Percentiles rank a stretch among this genome's conserved stretches.
These are phyloP conservation scores for Fistularia commersonii DNA, from an alignment of 2,797 vertebrate species.

Conservation along the genomic window DNA sequence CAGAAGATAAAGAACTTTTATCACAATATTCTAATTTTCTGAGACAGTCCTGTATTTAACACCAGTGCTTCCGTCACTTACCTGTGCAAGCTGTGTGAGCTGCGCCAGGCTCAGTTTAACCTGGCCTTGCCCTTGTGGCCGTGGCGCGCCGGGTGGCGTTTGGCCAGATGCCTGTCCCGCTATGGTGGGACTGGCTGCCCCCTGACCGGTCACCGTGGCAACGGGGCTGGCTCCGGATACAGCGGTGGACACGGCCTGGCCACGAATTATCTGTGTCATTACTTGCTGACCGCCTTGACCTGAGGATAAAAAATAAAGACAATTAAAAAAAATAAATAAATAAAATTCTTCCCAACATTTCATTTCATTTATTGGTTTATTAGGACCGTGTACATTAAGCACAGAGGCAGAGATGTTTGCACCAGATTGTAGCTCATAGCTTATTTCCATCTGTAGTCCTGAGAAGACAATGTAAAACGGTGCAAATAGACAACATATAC, in stretches of 20 bases:
- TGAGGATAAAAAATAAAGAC: conserved; percentile 26
- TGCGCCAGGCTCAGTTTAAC: conserved; percentile 95
- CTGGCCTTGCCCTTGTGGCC: conserved; percentile 87
- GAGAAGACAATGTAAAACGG: too few relatives aligned
- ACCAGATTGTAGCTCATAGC: too few relatives aligned
- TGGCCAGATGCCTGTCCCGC: conserved; percentile 64
- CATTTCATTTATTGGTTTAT: too few relatives aligned
- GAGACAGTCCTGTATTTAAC: too few relatives aligned
- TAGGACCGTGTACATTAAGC: too few relatives aligned
- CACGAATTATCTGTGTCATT: conserved; percentile 92
- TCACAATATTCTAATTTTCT: too few relatives aligned
- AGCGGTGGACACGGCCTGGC: conserved; percentile 89
- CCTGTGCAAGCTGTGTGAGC: conserved; percentile 91
- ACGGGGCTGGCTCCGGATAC: conserved; percentile 79
- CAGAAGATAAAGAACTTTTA: too few relatives aligned
- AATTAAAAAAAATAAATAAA: background rate
- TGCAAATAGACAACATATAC: too few relatives aligned
- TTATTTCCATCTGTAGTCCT: too few relatives aligned
- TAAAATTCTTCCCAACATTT: too few relatives aligned
- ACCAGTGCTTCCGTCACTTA: conserved; percentile 55
- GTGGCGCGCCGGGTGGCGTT: conserved; percentile 70
- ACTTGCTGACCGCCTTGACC: conserved; percentile 89
- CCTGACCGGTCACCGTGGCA: conserved; percentile 75
- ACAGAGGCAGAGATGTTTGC: too few relatives aligned
- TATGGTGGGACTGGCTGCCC: conserved; percentile 64